Percentiles rank a stretch among this genome's conserved stretches.
These are phyloP conservation scores for Pachyramphus minor DNA, from an alignment of 2,113 vertebrate species.

Conservation along the genomic window DNA sequence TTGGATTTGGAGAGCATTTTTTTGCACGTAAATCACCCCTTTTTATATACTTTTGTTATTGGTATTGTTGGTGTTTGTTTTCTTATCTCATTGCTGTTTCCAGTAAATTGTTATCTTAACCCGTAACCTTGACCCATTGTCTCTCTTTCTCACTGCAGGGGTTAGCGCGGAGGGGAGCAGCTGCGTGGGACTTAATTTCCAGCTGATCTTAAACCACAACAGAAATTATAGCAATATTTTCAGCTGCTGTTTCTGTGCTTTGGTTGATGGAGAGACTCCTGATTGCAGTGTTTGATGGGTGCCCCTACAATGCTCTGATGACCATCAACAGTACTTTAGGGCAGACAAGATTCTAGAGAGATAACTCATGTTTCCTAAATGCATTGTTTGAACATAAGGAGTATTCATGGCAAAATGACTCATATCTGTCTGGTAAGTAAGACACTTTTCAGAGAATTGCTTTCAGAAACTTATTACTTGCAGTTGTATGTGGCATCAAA, in stretches of 20 bases:
- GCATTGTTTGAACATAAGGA: background rate
- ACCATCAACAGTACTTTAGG: background rate
- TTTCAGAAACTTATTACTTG: background rate
- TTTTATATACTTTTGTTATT: background rate
- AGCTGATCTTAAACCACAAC: background rate
- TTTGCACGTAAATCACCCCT: background rate
- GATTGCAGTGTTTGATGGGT: rapidly evolving
- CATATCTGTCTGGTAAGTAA: background rate
- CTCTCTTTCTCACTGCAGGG: background rate
- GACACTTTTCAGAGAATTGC: background rate
- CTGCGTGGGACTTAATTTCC: background rate
- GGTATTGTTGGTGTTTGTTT: background rate
- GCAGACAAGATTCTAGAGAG: background rate
- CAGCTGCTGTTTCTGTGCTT: background rate
- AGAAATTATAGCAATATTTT: background rate
- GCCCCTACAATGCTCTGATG: background rate
- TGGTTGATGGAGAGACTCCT: background rate
- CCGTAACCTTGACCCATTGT: background rate
- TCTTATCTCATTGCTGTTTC: background rate
- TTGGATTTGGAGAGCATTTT: background rate
- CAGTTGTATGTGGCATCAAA: background rate
- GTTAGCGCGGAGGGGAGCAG: background rate
- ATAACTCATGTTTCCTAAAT: background rate
- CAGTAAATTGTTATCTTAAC: background rate
- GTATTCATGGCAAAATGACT: background rate